Evolutionary conservation across 2,888 invertebrate genomes (phyloP).

Genomic region (Lepidocyrtoides sp.): DNA sequence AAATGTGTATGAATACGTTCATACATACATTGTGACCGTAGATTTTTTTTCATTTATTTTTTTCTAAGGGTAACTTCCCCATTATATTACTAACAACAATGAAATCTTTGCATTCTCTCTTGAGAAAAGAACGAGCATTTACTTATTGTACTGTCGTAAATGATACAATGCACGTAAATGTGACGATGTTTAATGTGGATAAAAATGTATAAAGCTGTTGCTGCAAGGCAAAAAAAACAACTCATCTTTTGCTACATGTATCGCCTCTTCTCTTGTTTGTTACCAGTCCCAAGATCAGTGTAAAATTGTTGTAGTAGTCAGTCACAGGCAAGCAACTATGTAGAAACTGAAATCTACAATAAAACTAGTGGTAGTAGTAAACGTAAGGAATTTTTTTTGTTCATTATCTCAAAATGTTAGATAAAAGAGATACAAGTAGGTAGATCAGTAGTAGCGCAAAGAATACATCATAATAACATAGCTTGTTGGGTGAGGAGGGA

Average conservation of each 20-base stretch:
- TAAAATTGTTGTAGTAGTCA: constrained; percentile 25
- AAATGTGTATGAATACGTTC: neutral
- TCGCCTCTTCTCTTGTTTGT: constrained; percentile 9
- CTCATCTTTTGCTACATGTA: constrained; percentile 65
- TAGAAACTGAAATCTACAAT: constrained; percentile 16
- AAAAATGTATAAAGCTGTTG: constrained; percentile 65
- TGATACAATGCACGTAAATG: constrained; percentile 37
- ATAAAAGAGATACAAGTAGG: neutral
- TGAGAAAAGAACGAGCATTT: constrained; percentile 33
- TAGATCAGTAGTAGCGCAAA: neutral
- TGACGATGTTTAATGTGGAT: constrained; percentile 57
- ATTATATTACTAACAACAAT: constrained; percentile 51
- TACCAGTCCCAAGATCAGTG: constrained; percentile 50
- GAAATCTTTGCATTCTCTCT: constrained; percentile 19
- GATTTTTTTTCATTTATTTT: constrained; percentile 44
- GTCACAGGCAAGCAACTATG: neutral
- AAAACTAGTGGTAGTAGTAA: constrained; percentile 11
- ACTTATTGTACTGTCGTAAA: constrained; percentile 37
- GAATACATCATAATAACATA: neutral
- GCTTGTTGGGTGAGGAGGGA: constrained; percentile 25
- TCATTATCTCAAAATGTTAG: constrained; percentile 30
- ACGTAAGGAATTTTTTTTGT: constrained; percentile 47
- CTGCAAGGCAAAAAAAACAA: constrained; percentile 64
- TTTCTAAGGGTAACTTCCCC: constrained; percentile 49
- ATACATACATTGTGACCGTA: neutral